Base-by-base conservation (phyloP, 2,888 invertebrate genomes). In the Eupithecia subumbrata region DNA sequence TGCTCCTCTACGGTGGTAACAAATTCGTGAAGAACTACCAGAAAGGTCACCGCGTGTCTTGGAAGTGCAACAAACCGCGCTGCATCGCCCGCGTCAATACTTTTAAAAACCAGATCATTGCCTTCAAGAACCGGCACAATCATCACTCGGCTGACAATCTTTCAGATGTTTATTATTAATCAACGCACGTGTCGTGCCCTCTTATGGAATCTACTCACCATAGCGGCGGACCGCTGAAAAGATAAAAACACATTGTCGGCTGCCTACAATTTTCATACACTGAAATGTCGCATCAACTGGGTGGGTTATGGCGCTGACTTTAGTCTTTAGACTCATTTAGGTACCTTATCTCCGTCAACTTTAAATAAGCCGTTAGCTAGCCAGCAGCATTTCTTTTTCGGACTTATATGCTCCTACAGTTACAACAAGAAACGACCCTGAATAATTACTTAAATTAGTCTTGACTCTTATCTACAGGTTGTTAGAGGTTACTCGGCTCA, bases 21-120 rank as follows among this genome's bases (percentile, higher is more conserved):
- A 84, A 85, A 4, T 91, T 83, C 76, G 89, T 89, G 4, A 89
- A 79, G 76, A 91, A 91, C 78, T 91, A 92, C 69, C 89, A 90
- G 72, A 91, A 90, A 34, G 88, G 88, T 2, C 76, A 79, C 2
- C 86, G 81, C 52, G 85, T 90, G 22, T 90, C 91, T 0, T 91
- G 91, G 89, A 88, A 86, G 70, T 92, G 92, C 77, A 90, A 88
- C 79, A 90, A 87, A 78, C 0, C 75, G 0, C 86, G 87, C 0
- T 92, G 92, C 78, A 85, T 81, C 56, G 91, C 91, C 0, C 86
- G 91, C 0, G 80, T 92, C 48, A 84, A 79, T 43, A 91, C 91
- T 0, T 43, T 87, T 0, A 80, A 84, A 1, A 77, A 86, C 64
- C 72, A 82, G n/a, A 83, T 91, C 12, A 75, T 90, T 0, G 76